Percentiles rank a stretch among this genome's conserved stretches.
Conservation (phyloP, 1,140 invertebrate genomes). For the Ips nitidus region DNA sequence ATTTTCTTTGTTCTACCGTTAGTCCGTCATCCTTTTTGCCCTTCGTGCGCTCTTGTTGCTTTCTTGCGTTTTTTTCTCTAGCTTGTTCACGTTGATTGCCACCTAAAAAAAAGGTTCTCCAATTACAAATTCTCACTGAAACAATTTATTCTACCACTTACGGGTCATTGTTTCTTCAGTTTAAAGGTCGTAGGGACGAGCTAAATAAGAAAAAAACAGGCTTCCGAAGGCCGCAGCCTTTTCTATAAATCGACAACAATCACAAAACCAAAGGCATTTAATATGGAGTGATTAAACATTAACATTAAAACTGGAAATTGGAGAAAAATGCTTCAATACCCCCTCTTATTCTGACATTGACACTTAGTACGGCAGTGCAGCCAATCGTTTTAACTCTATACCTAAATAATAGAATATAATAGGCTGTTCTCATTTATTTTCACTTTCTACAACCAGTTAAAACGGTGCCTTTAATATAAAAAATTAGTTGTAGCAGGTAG, state of each 20-base stretch:
- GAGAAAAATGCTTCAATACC: not conserved
- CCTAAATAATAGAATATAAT: no score
- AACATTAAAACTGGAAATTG: not conserved
- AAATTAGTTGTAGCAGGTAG: no score
- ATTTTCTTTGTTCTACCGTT: constrained; percentile 75
- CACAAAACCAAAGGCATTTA: constrained; percentile 19
- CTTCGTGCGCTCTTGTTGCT: constrained; percentile 68
- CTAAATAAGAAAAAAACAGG: constrained; percentile 23
- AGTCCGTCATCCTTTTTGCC: constrained; percentile 67
- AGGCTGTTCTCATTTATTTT: no score
- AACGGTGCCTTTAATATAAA: no score
- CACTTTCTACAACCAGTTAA: no score
- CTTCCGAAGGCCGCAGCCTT: constrained; percentile 48
- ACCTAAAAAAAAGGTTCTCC: constrained; percentile 54
- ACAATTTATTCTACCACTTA: constrained; percentile 35
- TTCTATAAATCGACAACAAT: constrained; percentile 39
- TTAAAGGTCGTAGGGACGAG: no score
- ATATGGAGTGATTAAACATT: constrained; percentile 11
- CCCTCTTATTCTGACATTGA: no score
- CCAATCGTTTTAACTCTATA: no score
- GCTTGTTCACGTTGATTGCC: constrained; percentile 88
- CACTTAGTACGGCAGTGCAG: no score
- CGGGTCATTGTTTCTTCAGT: constrained; percentile 44
- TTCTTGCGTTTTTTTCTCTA: constrained; percentile 79
- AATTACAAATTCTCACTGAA: constrained; percentile 6